phyloP scores from a whole-genome alignment of 2,888 invertebrate species.

The Diaprepes abbreviatus region DNA sequence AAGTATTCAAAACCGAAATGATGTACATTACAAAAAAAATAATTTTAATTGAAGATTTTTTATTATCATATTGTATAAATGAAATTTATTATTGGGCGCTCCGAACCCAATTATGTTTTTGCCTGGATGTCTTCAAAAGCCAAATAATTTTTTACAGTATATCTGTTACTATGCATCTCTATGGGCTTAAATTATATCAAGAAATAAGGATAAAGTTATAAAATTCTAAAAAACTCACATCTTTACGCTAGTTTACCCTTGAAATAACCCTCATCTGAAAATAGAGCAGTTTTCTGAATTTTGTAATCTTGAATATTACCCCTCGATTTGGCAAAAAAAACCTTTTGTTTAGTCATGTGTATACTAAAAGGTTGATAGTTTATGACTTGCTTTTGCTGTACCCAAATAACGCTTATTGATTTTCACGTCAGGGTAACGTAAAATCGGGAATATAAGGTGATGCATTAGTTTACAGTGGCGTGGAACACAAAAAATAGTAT shows the following conservation, averaged over 20 bases:
- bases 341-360: conserved; percentile 27
- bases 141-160: too few relatives aligned
- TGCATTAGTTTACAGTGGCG: conserved; percentile 22
- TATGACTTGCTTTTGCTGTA: conserved; percentile 32
- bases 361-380: conserved; percentile 32
- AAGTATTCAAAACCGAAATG: too few relatives aligned
- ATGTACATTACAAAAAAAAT: too few relatives aligned
- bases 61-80: too few relatives aligned
- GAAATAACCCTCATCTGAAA: conserved; percentile 7
- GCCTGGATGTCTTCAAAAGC: too few relatives aligned
- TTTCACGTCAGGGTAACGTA: conserved; percentile 23
- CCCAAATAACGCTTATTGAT: conserved; percentile 21
- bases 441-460: conserved; percentile 25
- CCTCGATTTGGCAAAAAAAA: conserved; percentile 19
- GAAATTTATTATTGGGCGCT: too few relatives aligned
- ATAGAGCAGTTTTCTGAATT: conserved; percentile 17
- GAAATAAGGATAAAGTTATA: conserved; percentile 18
- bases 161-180: too few relatives aligned
- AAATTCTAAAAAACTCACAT: not conserved
- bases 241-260: conserved; percentile 13
- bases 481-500: too few relatives aligned
- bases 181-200: too few relatives aligned
- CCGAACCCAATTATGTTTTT: too few relatives aligned
- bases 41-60: too few relatives aligned
- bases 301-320: conserved; percentile 32